Percentiles rank a stretch among this genome's conserved stretches.
Evolutionary conservation across 2,888 invertebrate genomes (phyloP).

Genomic region (Cantharis rustica): DNA sequence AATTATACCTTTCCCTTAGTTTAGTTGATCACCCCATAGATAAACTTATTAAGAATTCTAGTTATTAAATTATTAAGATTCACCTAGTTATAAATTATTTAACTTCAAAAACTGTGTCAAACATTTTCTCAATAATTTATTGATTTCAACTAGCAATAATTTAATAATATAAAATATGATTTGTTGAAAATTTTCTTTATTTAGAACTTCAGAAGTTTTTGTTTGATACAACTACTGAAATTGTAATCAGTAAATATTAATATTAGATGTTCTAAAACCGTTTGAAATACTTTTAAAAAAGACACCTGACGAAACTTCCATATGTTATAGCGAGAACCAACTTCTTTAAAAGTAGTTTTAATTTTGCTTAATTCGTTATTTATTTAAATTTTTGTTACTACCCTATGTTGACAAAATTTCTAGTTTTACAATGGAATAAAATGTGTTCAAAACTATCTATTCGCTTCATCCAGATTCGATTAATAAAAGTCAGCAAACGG

Average conservation of each 20-base stretch:
- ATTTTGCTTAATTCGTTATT: neutral
- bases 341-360: neutral
- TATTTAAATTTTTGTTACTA: neutral
- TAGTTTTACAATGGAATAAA: neutral
- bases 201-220: neutral
- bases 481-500: neutral
- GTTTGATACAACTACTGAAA: neutral
- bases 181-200: neutral
- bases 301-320: neutral
- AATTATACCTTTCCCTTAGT: neutral
- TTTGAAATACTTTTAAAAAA: neutral
- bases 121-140: neutral
- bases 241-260: neutral
- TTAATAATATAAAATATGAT: neutral
- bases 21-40: neutral
- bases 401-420: neutral
- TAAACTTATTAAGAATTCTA: neutral
- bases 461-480: neutral
- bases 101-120: neutral
- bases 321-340: neutral
- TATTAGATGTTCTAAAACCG: neutral
- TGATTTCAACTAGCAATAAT: neutral
- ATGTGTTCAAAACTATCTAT: neutral
- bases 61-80: neutral
- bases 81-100: neutral